Conservation (phyloP, 2,888 invertebrate species). For the Apodemia zela region DNA sequence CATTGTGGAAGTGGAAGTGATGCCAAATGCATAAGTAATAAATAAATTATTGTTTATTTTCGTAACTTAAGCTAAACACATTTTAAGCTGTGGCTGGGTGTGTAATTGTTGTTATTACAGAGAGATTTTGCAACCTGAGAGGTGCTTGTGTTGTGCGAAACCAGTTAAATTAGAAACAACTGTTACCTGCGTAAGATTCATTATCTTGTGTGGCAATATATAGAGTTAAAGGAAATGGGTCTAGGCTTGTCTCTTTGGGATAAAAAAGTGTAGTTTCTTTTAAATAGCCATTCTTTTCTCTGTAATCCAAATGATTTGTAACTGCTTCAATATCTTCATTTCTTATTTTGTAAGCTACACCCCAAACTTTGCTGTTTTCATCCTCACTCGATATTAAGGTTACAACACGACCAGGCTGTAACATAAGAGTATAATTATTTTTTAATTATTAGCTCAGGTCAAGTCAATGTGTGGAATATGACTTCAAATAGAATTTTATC, state of each 20-base stretch:
- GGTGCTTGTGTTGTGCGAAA: not conserved
- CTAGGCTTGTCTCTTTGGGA: slow-evolving; percentile 72
- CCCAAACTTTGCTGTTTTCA: slow-evolving; percentile 87
- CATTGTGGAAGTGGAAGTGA: too few species aligned
- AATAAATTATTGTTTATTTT: too few species aligned
- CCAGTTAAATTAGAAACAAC: not conserved
- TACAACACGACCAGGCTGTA: slow-evolving; percentile 93
- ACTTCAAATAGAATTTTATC: too few species aligned
- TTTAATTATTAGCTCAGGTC: too few species aligned
- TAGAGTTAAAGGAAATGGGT: slow-evolving; percentile 85
- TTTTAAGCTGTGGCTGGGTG: too few species aligned
- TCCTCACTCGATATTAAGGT: slow-evolving; percentile 86
- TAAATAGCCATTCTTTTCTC: slow-evolving; percentile 96
- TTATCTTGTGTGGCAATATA: slow-evolving; percentile 92
- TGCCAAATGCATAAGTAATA: too few species aligned
- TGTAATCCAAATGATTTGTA: slow-evolving; percentile 89
- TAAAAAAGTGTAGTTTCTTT: slow-evolving; percentile 86
- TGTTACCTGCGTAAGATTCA: slow-evolving; percentile 84
- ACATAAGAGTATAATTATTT: slow-evolving; percentile 11
- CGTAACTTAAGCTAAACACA: too few species aligned
- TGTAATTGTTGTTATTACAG: too few species aligned
- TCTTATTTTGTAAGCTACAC: slow-evolving; percentile 93
- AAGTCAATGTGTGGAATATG: too few species aligned
- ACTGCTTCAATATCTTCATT: slow-evolving; percentile 84
- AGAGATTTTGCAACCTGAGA: too few species aligned